Evolutionary conservation across 1,140 invertebrate species (phyloP).

Genomic region (Scylla paramamosain): DNA sequence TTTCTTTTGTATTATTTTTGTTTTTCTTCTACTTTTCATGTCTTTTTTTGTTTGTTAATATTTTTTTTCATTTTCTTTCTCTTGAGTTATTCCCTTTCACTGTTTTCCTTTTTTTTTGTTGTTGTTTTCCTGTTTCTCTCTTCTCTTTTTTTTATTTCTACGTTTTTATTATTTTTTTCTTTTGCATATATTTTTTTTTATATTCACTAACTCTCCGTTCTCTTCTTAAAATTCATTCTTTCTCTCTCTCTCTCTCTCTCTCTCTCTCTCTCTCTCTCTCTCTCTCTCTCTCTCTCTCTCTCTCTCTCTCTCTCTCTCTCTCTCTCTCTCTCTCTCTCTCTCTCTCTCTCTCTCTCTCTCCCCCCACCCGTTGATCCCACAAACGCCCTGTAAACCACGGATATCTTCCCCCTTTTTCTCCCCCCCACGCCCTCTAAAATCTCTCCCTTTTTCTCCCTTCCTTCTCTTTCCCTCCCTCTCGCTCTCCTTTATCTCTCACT

Average conservation of each 20-base stretch:
- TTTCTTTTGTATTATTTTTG: too few species aligned
- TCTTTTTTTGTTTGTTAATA: background rate
- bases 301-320: background rate
- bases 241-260: background rate
- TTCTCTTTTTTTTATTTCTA: background rate
- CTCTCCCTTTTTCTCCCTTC: background rate
- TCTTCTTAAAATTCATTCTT: background rate
- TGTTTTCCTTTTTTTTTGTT: too few species aligned
- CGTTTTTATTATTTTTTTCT: background rate
- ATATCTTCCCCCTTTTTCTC: too few species aligned
- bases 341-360: conserved; percentile 33
- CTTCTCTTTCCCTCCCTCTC: background rate
- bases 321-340: conserved; percentile 24
- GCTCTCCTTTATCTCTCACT: background rate
- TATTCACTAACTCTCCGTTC: background rate
- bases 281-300: background rate
- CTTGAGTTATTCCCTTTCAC: background rate
- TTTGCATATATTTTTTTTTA: background rate
- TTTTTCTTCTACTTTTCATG: background rate
- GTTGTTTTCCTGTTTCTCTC: background rate
- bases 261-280: background rate
- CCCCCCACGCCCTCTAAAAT: background rate
- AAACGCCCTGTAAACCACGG: too few species aligned
- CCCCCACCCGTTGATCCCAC: too few species aligned
- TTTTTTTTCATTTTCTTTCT: background rate